These are phyloP conservation scores for Tethea ocularis DNA, from an alignment of 2,888 invertebrate species.

Conservation along the genomic window DNA sequence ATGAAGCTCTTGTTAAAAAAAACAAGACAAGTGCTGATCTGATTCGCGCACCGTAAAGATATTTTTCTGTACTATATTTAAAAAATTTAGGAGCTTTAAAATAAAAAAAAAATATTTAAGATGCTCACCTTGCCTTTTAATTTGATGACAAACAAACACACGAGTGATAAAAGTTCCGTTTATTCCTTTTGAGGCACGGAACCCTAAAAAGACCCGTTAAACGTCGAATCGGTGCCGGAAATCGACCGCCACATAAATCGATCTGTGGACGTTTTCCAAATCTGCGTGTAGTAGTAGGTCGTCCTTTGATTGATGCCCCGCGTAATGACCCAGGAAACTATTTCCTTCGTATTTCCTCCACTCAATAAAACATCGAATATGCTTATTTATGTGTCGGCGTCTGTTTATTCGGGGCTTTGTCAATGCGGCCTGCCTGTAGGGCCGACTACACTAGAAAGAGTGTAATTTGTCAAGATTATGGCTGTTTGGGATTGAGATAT, in stretches of 20 bases:
- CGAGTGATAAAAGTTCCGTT: too few relatives aligned
- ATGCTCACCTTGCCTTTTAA: too few relatives aligned
- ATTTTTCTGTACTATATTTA: too few relatives aligned
- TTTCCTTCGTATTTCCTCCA: constrained; percentile 82
- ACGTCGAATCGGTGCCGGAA: constrained; percentile 22
- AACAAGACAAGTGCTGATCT: too few relatives aligned
- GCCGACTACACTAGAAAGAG: constrained; percentile 75
- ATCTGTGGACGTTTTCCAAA: constrained; percentile 50
- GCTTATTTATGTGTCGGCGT: constrained; percentile 78
- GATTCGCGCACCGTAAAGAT: too few relatives aligned
- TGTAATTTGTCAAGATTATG: constrained; percentile 82
- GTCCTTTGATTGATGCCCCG: constrained; percentile 77
- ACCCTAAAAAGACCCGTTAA: constrained; percentile 5
- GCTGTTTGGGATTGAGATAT: constrained; percentile 77
- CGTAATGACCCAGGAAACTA: constrained; percentile 81
- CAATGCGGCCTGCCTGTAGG: constrained; percentile 69
- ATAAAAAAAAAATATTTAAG: too few relatives aligned
- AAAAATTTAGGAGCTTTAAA: too few relatives aligned
- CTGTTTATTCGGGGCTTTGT: constrained; percentile 80
- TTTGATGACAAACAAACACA: too few relatives aligned
- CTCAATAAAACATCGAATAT: constrained; percentile 82
- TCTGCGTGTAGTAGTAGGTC: constrained; percentile 53
- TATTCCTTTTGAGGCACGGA: too few relatives aligned
- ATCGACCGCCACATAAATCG: constrained; percentile 44
- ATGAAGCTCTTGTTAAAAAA: constrained; percentile 10